Base-by-base conservation (phyloP, 2,113 vertebrate species). In the Urocynchramus pylzowi region DNA sequence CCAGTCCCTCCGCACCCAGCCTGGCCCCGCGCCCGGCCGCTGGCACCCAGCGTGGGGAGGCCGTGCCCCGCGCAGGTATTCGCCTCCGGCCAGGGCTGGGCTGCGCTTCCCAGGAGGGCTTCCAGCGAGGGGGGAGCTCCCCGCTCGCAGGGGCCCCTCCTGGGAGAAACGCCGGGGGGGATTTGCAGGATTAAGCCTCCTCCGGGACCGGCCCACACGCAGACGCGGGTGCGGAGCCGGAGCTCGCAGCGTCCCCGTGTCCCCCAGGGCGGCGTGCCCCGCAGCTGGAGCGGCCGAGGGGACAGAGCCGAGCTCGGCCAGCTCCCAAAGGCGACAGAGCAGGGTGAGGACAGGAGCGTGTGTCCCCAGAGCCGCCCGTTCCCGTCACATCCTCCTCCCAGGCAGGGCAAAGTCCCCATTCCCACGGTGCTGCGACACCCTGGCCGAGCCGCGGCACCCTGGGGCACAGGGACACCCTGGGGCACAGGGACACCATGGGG, bases 51-150 rank as follows among this genome's bases (percentile, higher is more conserved):
- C 73, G 35, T 70, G 60, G 93, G 91, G 95, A 89, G 54, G 77
- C 95, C 95, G 56, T 94, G 96, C 96, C 95, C 95, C 35, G 19
- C 52, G 9, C 81, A 94, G 89, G 95, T 61, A 97, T 95, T 94
- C 1, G 92, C 93, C 92, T 37, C n/a, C 39, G 23, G 96, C 60
- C 89, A 67, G 90, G 92, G 93, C 89, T 53, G 93, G 91, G 91
- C 33, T 41, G 61, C 3, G 49, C 93, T 94, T 96, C 89, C 84
- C 95, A 87, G 91, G 91, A 92, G 79, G 86, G 93, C 7, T 88
- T 31, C 79, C 61, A 75, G 74, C 8, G 2, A 65, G 24, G 30
- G 78, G 82, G 83, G 69, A 87, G 90, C 84, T 89, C 75, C 85
- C 23, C 15, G 81, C 71, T 84, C 33, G 42, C 61, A 59, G 79